These are phyloP conservation scores for Thereva nobilitata DNA, from an alignment of 2,888 invertebrate genomes.

Conservation along the genomic window DNA sequence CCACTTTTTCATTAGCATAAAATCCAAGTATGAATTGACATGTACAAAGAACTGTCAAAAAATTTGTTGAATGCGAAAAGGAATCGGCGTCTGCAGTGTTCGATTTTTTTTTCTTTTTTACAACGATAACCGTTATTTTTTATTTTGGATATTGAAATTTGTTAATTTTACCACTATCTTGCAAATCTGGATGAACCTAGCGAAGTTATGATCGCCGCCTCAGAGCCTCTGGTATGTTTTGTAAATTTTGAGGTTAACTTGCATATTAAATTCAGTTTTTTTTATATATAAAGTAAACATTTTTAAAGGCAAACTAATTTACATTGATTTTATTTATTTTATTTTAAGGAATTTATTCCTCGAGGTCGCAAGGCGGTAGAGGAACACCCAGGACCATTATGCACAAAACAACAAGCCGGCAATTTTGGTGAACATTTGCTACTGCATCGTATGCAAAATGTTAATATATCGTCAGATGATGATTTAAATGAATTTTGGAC, in stretches of 20 bases:
- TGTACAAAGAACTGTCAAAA: too few species aligned
- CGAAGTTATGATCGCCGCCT: constrained; percentile 86
- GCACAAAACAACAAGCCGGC: constrained; percentile 58
- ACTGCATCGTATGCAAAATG: constrained; percentile 74
- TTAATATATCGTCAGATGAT: constrained; percentile 69
- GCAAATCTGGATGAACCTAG: constrained; percentile 89
- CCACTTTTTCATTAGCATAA: too few species aligned
- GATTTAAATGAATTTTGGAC: constrained; percentile 62
- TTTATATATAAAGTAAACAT: too few species aligned
- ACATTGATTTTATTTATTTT: background rate
- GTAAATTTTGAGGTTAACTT: constrained; percentile 8
- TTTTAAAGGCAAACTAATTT: background rate
- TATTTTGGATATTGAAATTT: constrained; percentile 8
- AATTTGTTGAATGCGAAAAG: too few species aligned
- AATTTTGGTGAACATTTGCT: constrained; percentile 67
- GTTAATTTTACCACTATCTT: constrained; percentile 41
- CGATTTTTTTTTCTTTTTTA: too few species aligned
- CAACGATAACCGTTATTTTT: too few species aligned
- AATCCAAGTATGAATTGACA: too few species aligned
- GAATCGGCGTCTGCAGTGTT: too few species aligned
- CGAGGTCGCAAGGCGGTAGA: constrained; percentile 80
- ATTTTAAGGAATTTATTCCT: constrained; percentile 79
- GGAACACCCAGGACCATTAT: constrained; percentile 74
- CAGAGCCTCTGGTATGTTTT: constrained; percentile 77
- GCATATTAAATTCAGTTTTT: background rate